Base-by-base conservation (phyloP, 2,888 invertebrate species). In the Callosobruchus maculatus region DNA sequence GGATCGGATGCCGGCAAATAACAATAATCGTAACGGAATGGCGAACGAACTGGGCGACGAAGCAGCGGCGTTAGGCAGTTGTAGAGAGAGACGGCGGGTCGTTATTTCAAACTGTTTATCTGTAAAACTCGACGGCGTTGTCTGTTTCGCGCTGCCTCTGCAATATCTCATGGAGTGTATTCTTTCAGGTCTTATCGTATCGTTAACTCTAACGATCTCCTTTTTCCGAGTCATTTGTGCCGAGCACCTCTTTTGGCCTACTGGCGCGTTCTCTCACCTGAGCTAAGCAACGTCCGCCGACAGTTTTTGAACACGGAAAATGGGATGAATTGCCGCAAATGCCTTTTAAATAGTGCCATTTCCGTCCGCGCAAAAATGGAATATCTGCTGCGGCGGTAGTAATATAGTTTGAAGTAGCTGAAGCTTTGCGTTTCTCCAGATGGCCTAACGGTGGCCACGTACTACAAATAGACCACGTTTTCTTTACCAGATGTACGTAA, bases 161-260 rank as follows among this genome's bases (percentile, higher is more conserved):
- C 77, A 77, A 79, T 81, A 80, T 81, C 80, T 82, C 79, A 81
- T 78, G 71, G 76, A 75, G 77, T 77, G 75, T 81, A 80, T 80
- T 80, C 80, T 81, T 83, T 80, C 81, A 78, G 78, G 79, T 74
- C 82, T 83, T 84, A 84, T 85, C 85, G 84, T 83, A 82, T 84
- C 84, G 84, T 85, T 85, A 84, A 82, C 83, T 82, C 80, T 84
- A 85, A 85, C 83, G 84, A 84, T 83, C 84, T 82, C 81, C 80
- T 83, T 68, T 83, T 85, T 83, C 83, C 82, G 82, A 83, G 80
- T 84, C 83, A 83, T 84, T 84, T 84, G 82, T 82, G 80, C 80
- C 75, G 75, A 79, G 78, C 79, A 77, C 76, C 75, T 79, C 77
- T 78, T 77, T 74, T 72, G 73, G 49, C 49, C 75, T 72, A 74